phyloP scores from a whole-genome alignment of 2,797 vertebrate genomes.

The Pygocentrus nattereri region DNA sequence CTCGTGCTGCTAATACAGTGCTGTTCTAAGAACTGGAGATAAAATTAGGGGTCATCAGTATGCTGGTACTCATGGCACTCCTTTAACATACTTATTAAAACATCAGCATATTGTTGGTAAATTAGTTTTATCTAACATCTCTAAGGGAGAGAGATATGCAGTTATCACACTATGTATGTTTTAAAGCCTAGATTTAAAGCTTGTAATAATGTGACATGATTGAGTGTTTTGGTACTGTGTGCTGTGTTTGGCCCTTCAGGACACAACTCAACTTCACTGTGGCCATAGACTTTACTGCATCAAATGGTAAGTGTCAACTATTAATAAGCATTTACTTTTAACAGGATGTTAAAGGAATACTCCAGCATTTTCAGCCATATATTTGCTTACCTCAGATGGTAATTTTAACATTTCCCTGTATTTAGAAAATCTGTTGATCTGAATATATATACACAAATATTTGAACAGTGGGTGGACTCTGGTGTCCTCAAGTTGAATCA shows the following conservation, averaged over 20 bases:
- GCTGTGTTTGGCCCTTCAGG: conserved; percentile 71
- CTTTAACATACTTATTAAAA: background rate
- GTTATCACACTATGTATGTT: background rate
- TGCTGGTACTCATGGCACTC: background rate
- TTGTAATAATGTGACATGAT: background rate
- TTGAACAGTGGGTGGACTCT: too few species aligned
- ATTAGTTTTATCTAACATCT: background rate
- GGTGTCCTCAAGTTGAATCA: too few species aligned
- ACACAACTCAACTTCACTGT: conserved; percentile 98
- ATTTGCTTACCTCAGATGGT: background rate
- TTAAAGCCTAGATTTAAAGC: background rate
- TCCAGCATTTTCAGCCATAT: background rate
- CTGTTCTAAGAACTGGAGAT: background rate
- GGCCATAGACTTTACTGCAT: conserved; percentile 98
- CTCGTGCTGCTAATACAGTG: background rate
- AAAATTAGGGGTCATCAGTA: background rate
- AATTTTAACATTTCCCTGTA: background rate
- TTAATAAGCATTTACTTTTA: background rate
- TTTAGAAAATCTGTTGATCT: too few species aligned
- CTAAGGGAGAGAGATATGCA: background rate
- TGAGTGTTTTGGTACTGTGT: background rate
- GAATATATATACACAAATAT: too few species aligned
- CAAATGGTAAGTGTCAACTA: conserved; percentile 86
- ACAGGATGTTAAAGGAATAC: background rate
- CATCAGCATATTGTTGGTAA: background rate